phyloP scores from a whole-genome alignment of 2,888 invertebrate genomes.

The Himalopsyche anomala region DNA sequence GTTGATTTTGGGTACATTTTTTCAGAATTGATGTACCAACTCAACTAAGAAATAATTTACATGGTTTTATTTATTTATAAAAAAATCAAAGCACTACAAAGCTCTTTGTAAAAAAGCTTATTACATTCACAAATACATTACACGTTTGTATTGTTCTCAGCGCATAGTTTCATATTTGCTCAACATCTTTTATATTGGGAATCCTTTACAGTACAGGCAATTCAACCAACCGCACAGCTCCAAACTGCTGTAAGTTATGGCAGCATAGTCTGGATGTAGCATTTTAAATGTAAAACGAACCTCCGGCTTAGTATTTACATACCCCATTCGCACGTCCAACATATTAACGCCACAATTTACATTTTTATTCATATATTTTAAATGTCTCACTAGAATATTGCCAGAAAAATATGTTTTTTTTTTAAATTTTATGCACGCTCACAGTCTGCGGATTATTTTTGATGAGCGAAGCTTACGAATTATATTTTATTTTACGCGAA shows the following conservation, averaged over 20 bases:
- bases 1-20: too few species aligned
- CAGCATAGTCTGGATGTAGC: slow-evolving; percentile 55
- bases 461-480: background rate
- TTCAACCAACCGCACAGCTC: slow-evolving; percentile 46
- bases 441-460: background rate
- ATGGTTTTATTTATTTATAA: too few species aligned
- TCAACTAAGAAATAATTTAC: too few species aligned
- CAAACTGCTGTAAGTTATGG: slow-evolving; percentile 56
- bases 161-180: background rate
- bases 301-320: slow-evolving; percentile 57
- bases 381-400: background rate
- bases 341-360: slow-evolving; percentile 55
- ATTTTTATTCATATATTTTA: slow-evolving; percentile 53
- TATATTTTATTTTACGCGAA: background rate
- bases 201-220: slow-evolving; percentile 40
- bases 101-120: too few species aligned
- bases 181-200: background rate
- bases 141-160: too few species aligned
- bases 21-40: too few species aligned
- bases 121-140: too few species aligned
- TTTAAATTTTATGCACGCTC: background rate
- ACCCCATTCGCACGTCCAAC: slow-evolving; percentile 55
- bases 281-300: slow-evolving; percentile 62
- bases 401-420: background rate
- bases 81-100: too few species aligned